Conservation (phyloP, 1,140 invertebrate genomes). For the Sycobia sp. region DNA sequence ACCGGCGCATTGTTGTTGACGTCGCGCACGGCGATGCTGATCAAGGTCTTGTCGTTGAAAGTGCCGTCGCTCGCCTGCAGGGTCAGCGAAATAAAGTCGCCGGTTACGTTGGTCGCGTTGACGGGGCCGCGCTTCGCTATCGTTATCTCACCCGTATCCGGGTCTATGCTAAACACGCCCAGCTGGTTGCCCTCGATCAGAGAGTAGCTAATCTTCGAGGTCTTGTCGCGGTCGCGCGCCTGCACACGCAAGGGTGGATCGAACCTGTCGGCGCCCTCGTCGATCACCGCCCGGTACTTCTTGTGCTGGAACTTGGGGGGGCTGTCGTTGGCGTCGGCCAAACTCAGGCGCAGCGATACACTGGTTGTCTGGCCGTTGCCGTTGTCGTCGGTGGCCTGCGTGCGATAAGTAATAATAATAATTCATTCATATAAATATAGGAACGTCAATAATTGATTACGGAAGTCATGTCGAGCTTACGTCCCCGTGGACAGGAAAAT, state of each 20-base stretch:
- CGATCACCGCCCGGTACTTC: conserved; percentile 78
- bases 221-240: conserved; percentile 80
- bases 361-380: conserved; percentile 77
- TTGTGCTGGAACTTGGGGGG: conserved; percentile 75
- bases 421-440: too few species aligned
- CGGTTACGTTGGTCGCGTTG: conserved; percentile 67
- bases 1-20: conserved; percentile 85
- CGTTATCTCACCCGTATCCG: conserved; percentile 71
- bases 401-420: background rate
- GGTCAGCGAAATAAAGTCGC: conserved; percentile 62
- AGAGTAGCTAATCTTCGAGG: conserved; percentile 79
- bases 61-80: conserved; percentile 78
- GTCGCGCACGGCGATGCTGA: conserved; percentile 80
- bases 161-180: conserved; percentile 73
- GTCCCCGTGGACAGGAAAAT: too few species aligned
- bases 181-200: conserved; percentile 70
- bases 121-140: conserved; percentile 68
- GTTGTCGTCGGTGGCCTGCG: conserved; percentile 81
- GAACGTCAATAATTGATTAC: too few species aligned
- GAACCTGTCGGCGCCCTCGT: conserved; percentile 82
- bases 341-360: conserved; percentile 77
- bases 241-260: conserved; percentile 72
- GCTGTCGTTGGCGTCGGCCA: conserved; percentile 88
- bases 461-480: too few species aligned
- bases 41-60: conserved; percentile 70